A percentile compares a stretch with the other conserved stretches of the same genome.
Evolutionary conservation across 2,888 invertebrate species (phyloP).

Genomic region (Oligia fasciuncula): DNA sequence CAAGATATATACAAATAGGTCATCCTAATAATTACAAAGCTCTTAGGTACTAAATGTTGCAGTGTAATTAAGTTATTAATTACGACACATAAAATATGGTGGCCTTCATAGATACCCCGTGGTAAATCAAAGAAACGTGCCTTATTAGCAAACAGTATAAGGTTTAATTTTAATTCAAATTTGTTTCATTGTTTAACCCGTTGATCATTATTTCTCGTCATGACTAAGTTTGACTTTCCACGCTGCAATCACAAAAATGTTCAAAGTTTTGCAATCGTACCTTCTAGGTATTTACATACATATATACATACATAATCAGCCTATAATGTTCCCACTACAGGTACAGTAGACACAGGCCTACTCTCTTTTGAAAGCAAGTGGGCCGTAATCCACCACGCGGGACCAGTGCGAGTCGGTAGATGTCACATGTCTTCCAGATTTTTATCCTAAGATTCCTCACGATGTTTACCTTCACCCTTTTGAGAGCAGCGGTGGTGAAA

Average conservation of each 20-base stretch:
- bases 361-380: background rate
- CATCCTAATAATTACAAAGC: constrained; percentile 12
- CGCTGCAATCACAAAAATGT: background rate
- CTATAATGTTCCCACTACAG: background rate
- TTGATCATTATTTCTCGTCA: background rate
- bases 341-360: background rate
- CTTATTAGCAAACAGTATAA: background rate
- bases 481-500: background rate
- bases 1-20: background rate
- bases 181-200: background rate
- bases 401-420: background rate
- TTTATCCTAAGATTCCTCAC: background rate
- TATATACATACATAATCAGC: background rate
- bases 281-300: background rate
- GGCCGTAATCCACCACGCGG: background rate
- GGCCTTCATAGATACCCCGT: background rate
- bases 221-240: background rate
- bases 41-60: background rate
- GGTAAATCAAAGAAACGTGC: background rate
- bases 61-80: background rate
- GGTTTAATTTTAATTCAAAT: background rate
- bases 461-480: background rate
- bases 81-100: background rate
- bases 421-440: background rate
- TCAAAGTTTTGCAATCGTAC: background rate